Evolutionary conservation across 2,888 invertebrate species (phyloP).

Genomic region (Anaspis maculata): DNA sequence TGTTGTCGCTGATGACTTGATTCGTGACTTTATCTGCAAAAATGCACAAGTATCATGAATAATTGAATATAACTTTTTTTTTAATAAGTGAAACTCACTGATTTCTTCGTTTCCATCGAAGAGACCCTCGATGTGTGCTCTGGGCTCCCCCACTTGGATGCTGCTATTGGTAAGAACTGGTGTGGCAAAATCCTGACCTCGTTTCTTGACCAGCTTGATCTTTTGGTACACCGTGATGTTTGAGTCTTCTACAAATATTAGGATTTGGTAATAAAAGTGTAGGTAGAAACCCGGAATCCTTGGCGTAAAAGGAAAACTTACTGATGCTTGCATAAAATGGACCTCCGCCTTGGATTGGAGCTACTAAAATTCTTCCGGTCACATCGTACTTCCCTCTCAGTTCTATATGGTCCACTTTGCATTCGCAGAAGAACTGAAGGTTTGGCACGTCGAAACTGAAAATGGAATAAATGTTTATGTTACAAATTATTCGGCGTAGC

Average conservation of each 20-base stretch:
- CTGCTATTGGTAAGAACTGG: slow-evolving; percentile 24
- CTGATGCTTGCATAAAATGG: slow-evolving; percentile 25
- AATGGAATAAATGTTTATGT: too few relatives aligned
- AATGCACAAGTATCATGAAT: slow-evolving; percentile 1
- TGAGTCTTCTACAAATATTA: slow-evolving; percentile 14
- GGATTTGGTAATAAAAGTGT: too few relatives aligned
- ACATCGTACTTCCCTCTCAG: slow-evolving; percentile 29
- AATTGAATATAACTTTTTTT: too few relatives aligned
- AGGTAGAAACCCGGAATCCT: slow-evolving; percentile 6
- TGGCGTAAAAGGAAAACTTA: too few relatives aligned
- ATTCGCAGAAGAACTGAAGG: slow-evolving; percentile 22
- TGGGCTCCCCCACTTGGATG: slow-evolving; percentile 23
- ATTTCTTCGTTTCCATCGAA: slow-evolving; percentile 26
- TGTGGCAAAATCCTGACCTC: slow-evolving; percentile 19
- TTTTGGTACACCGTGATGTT: slow-evolving; percentile 24
- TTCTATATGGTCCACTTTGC: slow-evolving; percentile 17
- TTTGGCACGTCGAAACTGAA: slow-evolving; percentile 27
- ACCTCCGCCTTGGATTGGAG: slow-evolving; percentile 27
- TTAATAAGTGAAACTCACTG: slow-evolving; percentile 23
- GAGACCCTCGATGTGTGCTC: slow-evolving; percentile 25
- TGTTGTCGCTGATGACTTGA: slow-evolving; percentile 36
- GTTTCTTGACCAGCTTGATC: slow-evolving; percentile 17
- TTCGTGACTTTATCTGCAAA: slow-evolving; percentile 31
- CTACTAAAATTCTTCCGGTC: slow-evolving; percentile 30
- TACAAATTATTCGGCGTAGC: too few relatives aligned